Evolutionary conservation across 1,140 invertebrate species (phyloP).

Genomic region (Oscheius sp.): DNA sequence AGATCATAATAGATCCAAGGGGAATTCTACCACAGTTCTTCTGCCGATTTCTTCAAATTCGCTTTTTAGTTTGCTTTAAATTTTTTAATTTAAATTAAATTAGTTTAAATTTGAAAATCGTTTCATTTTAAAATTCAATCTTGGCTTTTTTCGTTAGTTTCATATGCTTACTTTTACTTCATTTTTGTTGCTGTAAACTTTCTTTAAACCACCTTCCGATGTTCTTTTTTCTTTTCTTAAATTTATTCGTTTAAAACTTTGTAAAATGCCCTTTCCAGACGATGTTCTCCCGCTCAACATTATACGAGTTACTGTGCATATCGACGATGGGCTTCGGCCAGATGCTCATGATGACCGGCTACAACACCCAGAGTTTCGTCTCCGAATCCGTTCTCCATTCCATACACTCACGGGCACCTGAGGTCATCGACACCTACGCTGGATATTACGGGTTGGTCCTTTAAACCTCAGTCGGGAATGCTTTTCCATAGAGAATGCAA

Average conservation of each 20-base stretch:
- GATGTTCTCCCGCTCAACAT: not conserved
- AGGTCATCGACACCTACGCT: conserved; percentile 20
- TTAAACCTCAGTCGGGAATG: too few relatives aligned
- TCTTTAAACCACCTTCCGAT: not conserved
- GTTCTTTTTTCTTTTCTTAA: not conserved
- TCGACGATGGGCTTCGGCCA: conserved; percentile 2
- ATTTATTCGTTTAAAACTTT: not conserved
- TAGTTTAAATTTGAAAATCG: too few relatives aligned
- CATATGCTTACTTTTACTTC: too few relatives aligned
- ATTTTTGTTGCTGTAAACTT: too few relatives aligned
- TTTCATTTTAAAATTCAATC: too few relatives aligned
- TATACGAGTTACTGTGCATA: conserved; percentile 8
- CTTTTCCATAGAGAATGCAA: too few relatives aligned
- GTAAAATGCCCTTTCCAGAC: not conserved
- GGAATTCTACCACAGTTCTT: too few relatives aligned
- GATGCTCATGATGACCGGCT: conserved; percentile 15
- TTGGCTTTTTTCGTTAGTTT: too few relatives aligned
- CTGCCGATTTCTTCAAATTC: too few relatives aligned
- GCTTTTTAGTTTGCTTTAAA: too few relatives aligned
- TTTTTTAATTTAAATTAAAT: too few relatives aligned
- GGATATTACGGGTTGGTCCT: conserved; percentile 30
- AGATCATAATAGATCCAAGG: too few relatives aligned
- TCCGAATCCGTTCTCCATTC: conserved; percentile 27
- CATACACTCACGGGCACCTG: conserved; percentile 11
- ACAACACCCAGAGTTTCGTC: conserved; percentile 21